These are phyloP conservation scores for Platichthys flesus DNA, from an alignment of 2,113 vertebrate species.

Conservation along the genomic window DNA sequence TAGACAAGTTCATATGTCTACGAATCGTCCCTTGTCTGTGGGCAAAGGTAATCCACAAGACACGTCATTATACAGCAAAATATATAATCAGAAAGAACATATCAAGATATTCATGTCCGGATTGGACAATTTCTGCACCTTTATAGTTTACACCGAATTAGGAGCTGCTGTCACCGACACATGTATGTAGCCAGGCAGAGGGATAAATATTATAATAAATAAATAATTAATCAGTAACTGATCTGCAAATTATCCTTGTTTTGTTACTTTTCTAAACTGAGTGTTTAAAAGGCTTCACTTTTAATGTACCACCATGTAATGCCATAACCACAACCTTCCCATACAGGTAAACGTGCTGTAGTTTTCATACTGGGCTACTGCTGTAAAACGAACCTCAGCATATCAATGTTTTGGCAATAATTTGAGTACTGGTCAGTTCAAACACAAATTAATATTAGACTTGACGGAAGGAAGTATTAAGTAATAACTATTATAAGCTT, in stretches of 20 bases:
- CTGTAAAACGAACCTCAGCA: neutral
- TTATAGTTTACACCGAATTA: neutral
- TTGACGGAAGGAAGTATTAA: neutral
- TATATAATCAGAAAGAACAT: conserved; percentile 2
- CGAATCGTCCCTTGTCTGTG: conserved; percentile 92
- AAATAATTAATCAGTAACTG: too few species aligned
- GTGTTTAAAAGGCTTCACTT: neutral
- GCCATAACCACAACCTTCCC: neutral
- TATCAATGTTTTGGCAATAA: neutral
- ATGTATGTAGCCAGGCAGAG: neutral
- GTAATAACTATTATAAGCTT: neutral
- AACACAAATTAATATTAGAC: neutral
- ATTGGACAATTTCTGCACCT: neutral
- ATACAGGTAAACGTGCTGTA: neutral
- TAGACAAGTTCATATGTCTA: conserved; percentile 96
- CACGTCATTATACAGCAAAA: conserved; percentile 1
- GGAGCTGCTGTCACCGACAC: neutral
- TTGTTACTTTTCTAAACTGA: neutral
- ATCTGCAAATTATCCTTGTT: neutral
- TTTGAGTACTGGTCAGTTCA: neutral
- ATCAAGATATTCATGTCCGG: neutral
- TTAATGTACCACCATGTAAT: neutral
- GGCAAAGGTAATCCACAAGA: conserved; percentile 36
- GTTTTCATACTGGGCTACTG: neutral
- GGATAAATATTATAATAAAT: too few species aligned